Base-by-base conservation (phyloP, 2,113 vertebrate genomes). In the Proteles cristata region DNA sequence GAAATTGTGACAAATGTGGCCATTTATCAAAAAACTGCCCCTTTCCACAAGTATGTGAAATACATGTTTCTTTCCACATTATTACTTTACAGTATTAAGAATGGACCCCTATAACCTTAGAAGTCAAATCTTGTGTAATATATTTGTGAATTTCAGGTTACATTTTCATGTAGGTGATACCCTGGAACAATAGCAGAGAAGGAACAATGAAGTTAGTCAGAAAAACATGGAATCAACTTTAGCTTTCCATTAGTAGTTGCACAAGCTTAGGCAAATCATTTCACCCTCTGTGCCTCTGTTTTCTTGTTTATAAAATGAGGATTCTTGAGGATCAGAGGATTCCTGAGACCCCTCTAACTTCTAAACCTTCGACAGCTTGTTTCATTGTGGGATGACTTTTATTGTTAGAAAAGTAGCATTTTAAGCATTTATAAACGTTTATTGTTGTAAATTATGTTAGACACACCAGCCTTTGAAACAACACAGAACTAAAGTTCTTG, bases 11-110 rank as follows among this genome's bases (percentile, higher is more conserved):
- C 77, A 99, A 98, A 97, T 96, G 86, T 1, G 99, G 99, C 35
- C 99, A 99, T 98, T 98, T 99, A 43, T 99, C 99, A 96, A 99
- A 99, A 98, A 99, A 99, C 98, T 99, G 99, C 58, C 99, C 99
- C 2, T 89, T 97, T 55, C 98, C 99, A 50, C 99, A 99, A 99
- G 99, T 99, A 99, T 96, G 98, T 80, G 28, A 87, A 90, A n/a
- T 28, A 16, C 68, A 48, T 97, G 26, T 68, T 94, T 95, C 50
- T 93, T 93, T 79, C n/a, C 58, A 45, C 17, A 15, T 92, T 94
- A 2, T 94, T 90, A 94, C 55, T 58, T 58, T 58, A 86, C 28
- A 95, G 74, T 84, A 11, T 69, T 79, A 84, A 28, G 3, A 1
- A 58, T 96, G 12, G n/a, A 77, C 91, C 23, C 16, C n/a, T 82